Conservation (phyloP, 2,888 invertebrate species). For the Drosophila rubida region DNA sequence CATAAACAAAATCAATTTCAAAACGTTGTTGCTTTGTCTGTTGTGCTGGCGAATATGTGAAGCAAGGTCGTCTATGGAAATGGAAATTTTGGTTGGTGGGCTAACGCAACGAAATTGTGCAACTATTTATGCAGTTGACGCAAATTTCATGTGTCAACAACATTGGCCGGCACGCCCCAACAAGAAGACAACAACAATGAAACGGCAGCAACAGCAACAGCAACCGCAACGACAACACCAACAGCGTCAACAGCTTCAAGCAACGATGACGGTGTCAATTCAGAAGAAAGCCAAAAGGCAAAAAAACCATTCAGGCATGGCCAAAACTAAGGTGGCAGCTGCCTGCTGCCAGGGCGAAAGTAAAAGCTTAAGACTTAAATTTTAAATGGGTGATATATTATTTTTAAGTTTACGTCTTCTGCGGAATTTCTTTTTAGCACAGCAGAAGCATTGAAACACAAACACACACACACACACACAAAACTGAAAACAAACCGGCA, state of each 20-base stretch:
- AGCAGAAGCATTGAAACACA: not conserved
- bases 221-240: conserved; percentile 12
- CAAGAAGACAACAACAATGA: conserved; percentile 8
- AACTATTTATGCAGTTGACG: conserved; percentile 45
- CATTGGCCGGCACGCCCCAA: conserved; percentile 26
- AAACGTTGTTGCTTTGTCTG: not conserved
- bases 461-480: not conserved
- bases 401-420: conserved; percentile 19
- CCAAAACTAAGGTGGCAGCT: conserved; percentile 45
- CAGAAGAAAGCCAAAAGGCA: conserved; percentile 58
- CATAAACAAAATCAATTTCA: conserved; percentile 40
- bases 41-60: conserved; percentile 33
- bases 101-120: conserved; percentile 45
- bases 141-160: conserved; percentile 55
- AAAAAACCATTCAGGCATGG: conserved; percentile 45
- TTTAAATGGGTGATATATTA: conserved; percentile 8
- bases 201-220: conserved; percentile 13
- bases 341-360: conserved; percentile 62
- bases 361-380: conserved; percentile 66
- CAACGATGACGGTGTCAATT: conserved; percentile 44
- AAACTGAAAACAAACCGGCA: conserved; percentile 74
- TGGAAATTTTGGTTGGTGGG: conserved; percentile 16
- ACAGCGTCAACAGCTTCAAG: conserved; percentile 13
- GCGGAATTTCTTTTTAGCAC: conserved; percentile 61
- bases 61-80: conserved; percentile 48